phyloP scores from a whole-genome alignment of 1,140 invertebrate genomes.

The Drosophila albomicans region DNA sequence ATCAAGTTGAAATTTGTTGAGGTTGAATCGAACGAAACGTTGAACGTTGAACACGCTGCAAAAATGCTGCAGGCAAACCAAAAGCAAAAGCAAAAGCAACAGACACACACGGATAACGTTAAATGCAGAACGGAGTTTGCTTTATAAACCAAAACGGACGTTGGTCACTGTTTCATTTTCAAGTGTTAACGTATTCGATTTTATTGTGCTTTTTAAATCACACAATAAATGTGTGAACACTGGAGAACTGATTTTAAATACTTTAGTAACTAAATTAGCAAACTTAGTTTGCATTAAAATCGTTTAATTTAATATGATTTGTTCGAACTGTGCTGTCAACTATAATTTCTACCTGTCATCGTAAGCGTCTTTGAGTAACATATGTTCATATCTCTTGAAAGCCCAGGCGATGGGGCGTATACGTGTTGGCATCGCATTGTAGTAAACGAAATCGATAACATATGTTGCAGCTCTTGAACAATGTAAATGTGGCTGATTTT shows the following conservation, averaged over 20 bases:
- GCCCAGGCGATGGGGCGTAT: slow-evolving; percentile 14
- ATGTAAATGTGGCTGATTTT: slow-evolving; percentile 53
- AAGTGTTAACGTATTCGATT: slow-evolving; percentile 23
- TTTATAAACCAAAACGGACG: slow-evolving; percentile 15
- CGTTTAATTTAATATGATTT: too few species aligned
- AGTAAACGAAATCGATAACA: slow-evolving; percentile 17
- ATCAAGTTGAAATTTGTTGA: slow-evolving; percentile 79
- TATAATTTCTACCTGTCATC: background rate
- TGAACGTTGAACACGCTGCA: slow-evolving; percentile 17
- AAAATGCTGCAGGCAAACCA: slow-evolving; percentile 35
- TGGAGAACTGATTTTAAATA: too few species aligned
- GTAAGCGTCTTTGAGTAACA: background rate
- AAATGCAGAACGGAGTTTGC: background rate
- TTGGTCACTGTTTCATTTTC: slow-evolving; percentile 55
- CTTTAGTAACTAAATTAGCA: too few species aligned
- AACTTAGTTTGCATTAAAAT: too few species aligned
- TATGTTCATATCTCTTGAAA: background rate
- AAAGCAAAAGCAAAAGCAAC: slow-evolving; percentile 9
- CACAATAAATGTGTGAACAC: too few species aligned
- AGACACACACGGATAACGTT: slow-evolving; percentile 29
- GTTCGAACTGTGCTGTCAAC: background rate
- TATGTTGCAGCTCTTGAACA: slow-evolving; percentile 22
- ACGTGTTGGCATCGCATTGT: background rate
- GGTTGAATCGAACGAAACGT: slow-evolving; percentile 52
- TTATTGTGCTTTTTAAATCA: slow-evolving; percentile 7